Base-by-base conservation (phyloP, 2,113 vertebrate species). In the Corvus hawaiiensis region DNA sequence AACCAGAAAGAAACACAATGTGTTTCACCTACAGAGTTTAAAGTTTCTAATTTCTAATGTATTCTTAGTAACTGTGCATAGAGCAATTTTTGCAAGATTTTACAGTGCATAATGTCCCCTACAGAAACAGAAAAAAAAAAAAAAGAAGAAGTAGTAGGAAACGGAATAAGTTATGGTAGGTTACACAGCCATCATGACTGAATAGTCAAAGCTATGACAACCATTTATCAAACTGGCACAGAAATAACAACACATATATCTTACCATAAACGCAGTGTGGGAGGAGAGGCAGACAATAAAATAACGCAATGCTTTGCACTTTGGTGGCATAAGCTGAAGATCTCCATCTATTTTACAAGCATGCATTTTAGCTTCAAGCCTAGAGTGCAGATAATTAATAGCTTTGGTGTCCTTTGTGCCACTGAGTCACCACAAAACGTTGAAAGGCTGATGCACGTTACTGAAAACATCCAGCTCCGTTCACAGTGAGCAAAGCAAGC, bases 151-250 rank as follows among this genome's bases (percentile, higher is more conserved):
- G 6, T 23, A 67, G 14, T 28, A 74, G 73, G 71, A 55, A 87
- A 69, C 15, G 37, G 77, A 68, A 0, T 49, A 94, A 83, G 59
- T 71, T 86, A 90, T n/a, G 59, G 75, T 55, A 89, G 32, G 67
- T 91, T 93, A 92, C 68, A 86, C n/a, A 90, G 79, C 35, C 88
- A 90, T 92, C 87, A 84, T 71, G 59, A 93, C 92, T 67, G 79
- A 94, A 84, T 30, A 90, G 52, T 94, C 61, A 94, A 88, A 97
- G 63, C 75, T 93, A 68, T 66, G 85, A 90, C 90, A 92, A 19
- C 63, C 44, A 68, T 96, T 92, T 93, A 86, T 88, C 92, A 94
- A 92, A 68, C 41, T 72, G 64, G 68, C 68, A 71, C 30, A 84
- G 61, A 90, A 92, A 84, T 89, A 95, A 96, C 69, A 89, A 67